Percentiles rank a stretch among this genome's conserved stretches.
These are phyloP conservation scores for Myzus persicae DNA, from an alignment of 1,140 invertebrate genomes.

Conservation along the genomic window DNA sequence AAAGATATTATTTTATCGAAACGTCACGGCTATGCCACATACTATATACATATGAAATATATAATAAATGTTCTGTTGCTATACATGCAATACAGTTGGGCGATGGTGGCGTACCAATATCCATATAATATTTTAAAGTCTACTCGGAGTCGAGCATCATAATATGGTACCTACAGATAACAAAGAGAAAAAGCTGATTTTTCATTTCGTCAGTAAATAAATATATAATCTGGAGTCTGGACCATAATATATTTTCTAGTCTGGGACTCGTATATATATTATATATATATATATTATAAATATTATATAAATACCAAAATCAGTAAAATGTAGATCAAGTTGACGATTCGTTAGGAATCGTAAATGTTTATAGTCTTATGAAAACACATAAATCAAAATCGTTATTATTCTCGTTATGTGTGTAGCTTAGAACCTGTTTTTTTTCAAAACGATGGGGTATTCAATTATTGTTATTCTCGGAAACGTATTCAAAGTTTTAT, in stretches of 20 bases:
- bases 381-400: constrained; percentile 1
- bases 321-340: not conserved
- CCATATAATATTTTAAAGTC: not conserved
- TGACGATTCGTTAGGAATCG: not conserved
- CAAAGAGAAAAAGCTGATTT: not conserved
- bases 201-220: not conserved
- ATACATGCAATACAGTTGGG: not conserved
- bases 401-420: constrained; percentile 1
- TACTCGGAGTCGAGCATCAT: not conserved
- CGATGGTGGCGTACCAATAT: not conserved
- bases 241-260: too few species aligned
- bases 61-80: not conserved
- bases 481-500: not conserved
- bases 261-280: not conserved
- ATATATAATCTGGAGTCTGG: not conserved
- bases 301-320: not conserved
- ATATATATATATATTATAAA: not conserved
- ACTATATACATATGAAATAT: not conserved
- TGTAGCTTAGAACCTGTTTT: not conserved
- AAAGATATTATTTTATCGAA: not conserved
- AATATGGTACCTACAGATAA: not conserved
- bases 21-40: not conserved
- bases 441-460: not conserved
- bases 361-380: not conserved
- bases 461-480: not conserved